phyloP scores from a whole-genome alignment of 2,113 vertebrate genomes.

The Syngnathoides biaculeatus region DNA sequence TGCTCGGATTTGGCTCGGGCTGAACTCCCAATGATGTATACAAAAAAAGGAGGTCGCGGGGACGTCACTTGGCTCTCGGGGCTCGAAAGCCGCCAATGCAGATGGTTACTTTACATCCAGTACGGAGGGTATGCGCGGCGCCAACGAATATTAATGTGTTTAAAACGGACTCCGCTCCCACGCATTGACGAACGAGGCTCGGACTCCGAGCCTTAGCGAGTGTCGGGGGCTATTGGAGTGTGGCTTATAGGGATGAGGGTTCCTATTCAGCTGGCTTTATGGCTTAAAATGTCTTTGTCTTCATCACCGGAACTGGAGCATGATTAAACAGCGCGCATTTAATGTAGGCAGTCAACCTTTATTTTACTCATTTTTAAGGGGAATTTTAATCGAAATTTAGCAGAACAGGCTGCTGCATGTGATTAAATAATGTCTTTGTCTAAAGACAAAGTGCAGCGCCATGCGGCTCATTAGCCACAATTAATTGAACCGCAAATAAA shows the following conservation, averaged over 20 bases:
- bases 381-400: background rate
- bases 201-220: conserved; percentile 48
- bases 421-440: background rate
- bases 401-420: conserved; percentile 1
- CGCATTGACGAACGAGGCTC: conserved; percentile 48
- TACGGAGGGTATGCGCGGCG: conserved; percentile 54
- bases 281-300: conserved; percentile 52
- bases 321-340: conserved; percentile 22
- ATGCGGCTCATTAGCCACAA: background rate
- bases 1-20: conserved; percentile 59
- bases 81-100: conserved; percentile 71
- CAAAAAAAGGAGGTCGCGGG: conserved; percentile 49
- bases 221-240: conserved; percentile 51
- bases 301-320: conserved; percentile 28
- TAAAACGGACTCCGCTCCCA: conserved; percentile 60
- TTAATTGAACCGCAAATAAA: background rate
- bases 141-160: conserved; percentile 74
- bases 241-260: conserved; percentile 50
- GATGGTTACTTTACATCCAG: conserved; percentile 64
- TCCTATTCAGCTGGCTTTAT: conserved; percentile 49
- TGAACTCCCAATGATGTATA: conserved; percentile 51
- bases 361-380: background rate
- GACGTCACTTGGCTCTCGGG: conserved; percentile 61
- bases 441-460: background rate
- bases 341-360: conserved; percentile 5